These are phyloP conservation scores for Antrozous pallidus DNA, from an alignment of 2,797 vertebrate species.

Conservation along the genomic window DNA sequence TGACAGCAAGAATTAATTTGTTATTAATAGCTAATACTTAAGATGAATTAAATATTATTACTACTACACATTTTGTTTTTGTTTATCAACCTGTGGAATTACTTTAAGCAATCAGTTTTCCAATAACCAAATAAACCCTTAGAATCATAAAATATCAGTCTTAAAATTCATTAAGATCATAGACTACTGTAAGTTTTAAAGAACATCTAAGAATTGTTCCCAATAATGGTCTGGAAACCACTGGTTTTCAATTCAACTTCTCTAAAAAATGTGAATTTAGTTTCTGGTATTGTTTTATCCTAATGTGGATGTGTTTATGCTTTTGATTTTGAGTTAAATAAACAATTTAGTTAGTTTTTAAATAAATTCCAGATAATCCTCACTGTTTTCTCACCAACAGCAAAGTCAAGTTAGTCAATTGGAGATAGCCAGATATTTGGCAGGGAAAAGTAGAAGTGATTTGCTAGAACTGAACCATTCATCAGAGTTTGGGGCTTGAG, in stretches of 20 bases:
- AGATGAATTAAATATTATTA: not conserved
- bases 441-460: not conserved
- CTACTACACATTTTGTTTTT: not conserved
- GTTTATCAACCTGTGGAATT: not conserved
- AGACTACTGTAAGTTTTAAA: not conserved
- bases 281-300: not conserved
- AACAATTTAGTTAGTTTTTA: slow-evolving; percentile 10
- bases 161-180: slow-evolving; percentile 28
- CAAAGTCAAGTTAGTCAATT: slow-evolving; percentile 11
- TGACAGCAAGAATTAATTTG: not conserved
- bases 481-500: not conserved
- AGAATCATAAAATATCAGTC: not conserved
- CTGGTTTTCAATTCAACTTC: not conserved
- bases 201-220: not conserved
- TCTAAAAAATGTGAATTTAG: not conserved
- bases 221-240: not conserved
- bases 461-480: not conserved
- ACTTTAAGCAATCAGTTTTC: not conserved
- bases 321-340: not conserved
- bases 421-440: not conserved
- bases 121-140: not conserved
- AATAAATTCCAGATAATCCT: not conserved
- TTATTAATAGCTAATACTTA: not conserved
- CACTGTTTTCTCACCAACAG: not conserved
- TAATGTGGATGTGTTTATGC: not conserved